Base-by-base conservation (phyloP, 2,797 vertebrate genomes). In the Anisognathus igniventris region DNA sequence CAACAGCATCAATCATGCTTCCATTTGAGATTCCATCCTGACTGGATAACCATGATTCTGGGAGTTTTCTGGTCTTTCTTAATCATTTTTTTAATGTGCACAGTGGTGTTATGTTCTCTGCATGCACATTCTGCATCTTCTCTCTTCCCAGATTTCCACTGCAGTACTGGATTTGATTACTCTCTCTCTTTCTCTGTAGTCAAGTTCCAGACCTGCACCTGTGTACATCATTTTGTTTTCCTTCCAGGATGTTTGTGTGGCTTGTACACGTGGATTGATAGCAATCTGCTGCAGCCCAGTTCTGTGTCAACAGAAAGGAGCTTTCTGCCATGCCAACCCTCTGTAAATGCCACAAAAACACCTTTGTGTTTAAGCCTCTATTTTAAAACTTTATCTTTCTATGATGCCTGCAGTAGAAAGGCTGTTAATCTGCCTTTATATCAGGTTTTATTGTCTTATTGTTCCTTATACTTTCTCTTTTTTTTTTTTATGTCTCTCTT, bases 1-100 rank as follows among this genome's bases (percentile, higher is more conserved):
- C 10, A 62, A 1, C 3, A 3, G 30, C 30, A 30, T 58, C 27
- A 27, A 0, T 74, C 16, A 1, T 9, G 3, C 44, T 66, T 44
- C 24, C 12, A 45, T 75, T 66, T 1, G 0, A 70, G 40, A 42
- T 51, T 56, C 18, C 11, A 10, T 76, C 28, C n/a, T 76, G 44
- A 37, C 28, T 30, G 40, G 3, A 5, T 57, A 33, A 40, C 54
- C 2, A 0, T 37, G 40, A 31, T 79, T 68, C 21, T 42, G 25
- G 14, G 9, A 9, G 1, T 16, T 33, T 62, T 27, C 9, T 64
- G 30, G 3, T 60, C 19, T 60, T 45, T 8, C 12, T 64, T 45
- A 53, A 37, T 60, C 1, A 1, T 31, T 3, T 25, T 76, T 57
- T 39, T 24, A 10, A 53, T 6, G 35, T 37, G 16, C 20, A 3